Evolutionary conservation across 2,113 vertebrate genomes (phyloP), one percentile per base, ranked within the genome.

Genomic region (Salvator merianae): DNA sequence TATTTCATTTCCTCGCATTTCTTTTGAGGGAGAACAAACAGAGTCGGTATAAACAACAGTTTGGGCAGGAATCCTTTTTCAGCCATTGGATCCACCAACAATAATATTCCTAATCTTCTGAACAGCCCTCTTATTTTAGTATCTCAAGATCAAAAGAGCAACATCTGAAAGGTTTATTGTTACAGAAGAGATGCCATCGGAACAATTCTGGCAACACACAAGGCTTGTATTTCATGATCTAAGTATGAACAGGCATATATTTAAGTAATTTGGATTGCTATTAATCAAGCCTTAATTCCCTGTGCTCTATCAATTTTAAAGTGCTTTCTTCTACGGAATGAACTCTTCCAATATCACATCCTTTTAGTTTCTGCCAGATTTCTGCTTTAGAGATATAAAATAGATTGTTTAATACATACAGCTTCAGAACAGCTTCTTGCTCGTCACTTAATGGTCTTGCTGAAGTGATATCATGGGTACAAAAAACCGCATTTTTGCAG

Each of bases 1-100:
- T 30, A 85, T 86, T 86, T 90, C 81, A 92, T 77, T 92, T 74
- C 76, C 86, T 59, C 76, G 7, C 26, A 78, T 90, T 73, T 85
- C 34, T 90, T 87, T n/a, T 2, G 62, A 86, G 76, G 36, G 38
- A 81, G 77, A 47, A 40, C 79, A 82, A 83, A 84, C 88, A 87
- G 87, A 53, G 38, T 72, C 65, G n/a, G 59, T 65, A 87, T 73
- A 85, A 88, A 89, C 81, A 71, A 65, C 63, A 87, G 63, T 47
- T 81, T 72, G 63, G 84, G 78, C 77, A 40, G 84, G 62, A 78
- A 83, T 86, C 4, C 88, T 69, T 86, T 69, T 83, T 68, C 77
- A 81, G 85, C 86, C 90, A 68, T 81, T 85, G 84, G 74, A 26
- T 2, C 82, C 86, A 74, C 66, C 86, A 89, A 59, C 20, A 18